These are phyloP conservation scores for Lophura nycthemera DNA, from an alignment of 2,113 vertebrate genomes.

Conservation along the genomic window DNA sequence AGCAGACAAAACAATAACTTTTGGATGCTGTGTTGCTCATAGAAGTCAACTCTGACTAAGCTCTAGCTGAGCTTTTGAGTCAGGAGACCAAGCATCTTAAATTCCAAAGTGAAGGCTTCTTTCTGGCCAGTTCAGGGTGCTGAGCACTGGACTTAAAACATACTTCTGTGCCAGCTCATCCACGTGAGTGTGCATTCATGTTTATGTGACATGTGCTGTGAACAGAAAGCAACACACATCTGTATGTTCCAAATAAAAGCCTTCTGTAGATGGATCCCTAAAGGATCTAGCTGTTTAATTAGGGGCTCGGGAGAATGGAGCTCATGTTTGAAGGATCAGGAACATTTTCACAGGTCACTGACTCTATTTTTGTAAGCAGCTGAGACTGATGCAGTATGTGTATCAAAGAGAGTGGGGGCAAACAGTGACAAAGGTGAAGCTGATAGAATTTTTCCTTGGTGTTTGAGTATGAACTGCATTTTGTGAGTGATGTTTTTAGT, in stretches of 20 bases:
- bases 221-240: not conserved
- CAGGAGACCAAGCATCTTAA: not conserved
- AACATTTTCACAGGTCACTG: conserved; percentile 11
- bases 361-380: not conserved
- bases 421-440: not conserved
- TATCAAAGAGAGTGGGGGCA: not conserved
- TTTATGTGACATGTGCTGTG: not conserved
- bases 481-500: not conserved
- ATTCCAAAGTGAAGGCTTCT: not conserved
- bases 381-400: not conserved
- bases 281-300: conserved; percentile 1
- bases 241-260: not conserved
- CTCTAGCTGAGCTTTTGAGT: not conserved
- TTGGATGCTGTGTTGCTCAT: not conserved
- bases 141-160: not conserved
- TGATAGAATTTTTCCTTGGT: not conserved
- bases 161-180: not conserved
- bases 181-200: not conserved
- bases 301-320: not conserved
- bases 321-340: conserved; percentile 6
- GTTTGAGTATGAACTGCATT: not conserved
- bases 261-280: not conserved
- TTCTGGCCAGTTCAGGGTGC: not conserved
- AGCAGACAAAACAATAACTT: not conserved
- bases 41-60: not conserved